Percentiles rank a stretch among this genome's conserved stretches.
Conservation (phyloP, 2,113 vertebrate genomes). For the Podarcis raffonei region DNA sequence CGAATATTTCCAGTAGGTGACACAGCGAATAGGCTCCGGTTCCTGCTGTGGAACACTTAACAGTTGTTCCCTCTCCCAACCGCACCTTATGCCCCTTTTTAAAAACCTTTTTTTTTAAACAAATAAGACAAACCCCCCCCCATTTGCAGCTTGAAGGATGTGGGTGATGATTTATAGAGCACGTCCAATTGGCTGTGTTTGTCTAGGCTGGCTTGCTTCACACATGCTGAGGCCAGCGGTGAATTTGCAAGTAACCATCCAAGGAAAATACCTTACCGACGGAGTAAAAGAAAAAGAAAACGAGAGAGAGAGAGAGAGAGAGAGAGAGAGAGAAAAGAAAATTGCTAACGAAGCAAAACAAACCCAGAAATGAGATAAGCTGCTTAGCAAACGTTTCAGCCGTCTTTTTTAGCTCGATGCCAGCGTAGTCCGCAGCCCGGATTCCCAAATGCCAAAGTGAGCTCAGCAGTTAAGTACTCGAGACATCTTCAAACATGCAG, state of each 20-base stretch:
- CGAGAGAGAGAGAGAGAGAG: constrained; percentile 44
- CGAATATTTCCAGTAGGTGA: constrained; percentile 84
- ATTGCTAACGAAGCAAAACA: constrained; percentile 74
- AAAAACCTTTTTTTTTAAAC: too few species aligned
- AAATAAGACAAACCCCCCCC: not conserved
- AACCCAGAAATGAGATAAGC: constrained; percentile 67
- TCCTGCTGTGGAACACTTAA: constrained; percentile 73
- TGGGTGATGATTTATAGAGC: constrained; percentile 81
- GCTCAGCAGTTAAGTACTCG: not conserved
- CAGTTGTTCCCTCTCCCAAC: constrained; percentile 65
- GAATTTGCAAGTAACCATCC: constrained; percentile 72
- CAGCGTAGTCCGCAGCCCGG: constrained; percentile 16
- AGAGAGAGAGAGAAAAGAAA: constrained; percentile 57
- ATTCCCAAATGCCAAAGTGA: constrained; percentile 45
- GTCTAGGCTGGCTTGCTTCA: constrained; percentile 66
- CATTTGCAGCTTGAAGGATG: constrained; percentile 75
- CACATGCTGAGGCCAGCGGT: constrained; percentile 66
- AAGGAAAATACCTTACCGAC: constrained; percentile 77
- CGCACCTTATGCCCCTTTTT: not conserved
- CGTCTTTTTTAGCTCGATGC: constrained; percentile 29
- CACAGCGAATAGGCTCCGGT: constrained; percentile 73
- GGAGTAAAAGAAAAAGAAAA: constrained; percentile 45
- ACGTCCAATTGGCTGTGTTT: constrained; percentile 76
- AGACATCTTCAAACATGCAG: not conserved
- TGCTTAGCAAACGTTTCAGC: constrained; percentile 70